These are phyloP conservation scores for Mobula birostris DNA, from an alignment of 2,113 vertebrate species.

Conservation along the genomic window DNA sequence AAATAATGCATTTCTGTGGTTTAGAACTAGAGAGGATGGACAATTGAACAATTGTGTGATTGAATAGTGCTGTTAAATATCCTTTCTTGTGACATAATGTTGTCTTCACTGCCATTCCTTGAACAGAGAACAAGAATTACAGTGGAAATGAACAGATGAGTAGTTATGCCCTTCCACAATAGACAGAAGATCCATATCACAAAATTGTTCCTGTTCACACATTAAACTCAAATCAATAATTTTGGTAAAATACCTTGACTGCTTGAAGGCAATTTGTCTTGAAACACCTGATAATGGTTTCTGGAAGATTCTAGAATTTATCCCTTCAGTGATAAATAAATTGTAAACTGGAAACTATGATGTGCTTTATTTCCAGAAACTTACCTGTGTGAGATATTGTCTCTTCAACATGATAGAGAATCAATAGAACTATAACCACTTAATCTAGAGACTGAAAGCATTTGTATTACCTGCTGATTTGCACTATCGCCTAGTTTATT, in stretches of 20 bases:
- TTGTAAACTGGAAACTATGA: constrained; percentile 14
- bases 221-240: constrained; percentile 32
- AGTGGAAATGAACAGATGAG: background rate
- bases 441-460: constrained; percentile 24
- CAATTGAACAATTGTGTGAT: background rate
- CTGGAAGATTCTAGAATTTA: background rate
- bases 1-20: background rate
- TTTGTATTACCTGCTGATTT: constrained; percentile 1
- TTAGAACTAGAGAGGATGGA: background rate
- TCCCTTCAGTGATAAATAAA: constrained; percentile 21
- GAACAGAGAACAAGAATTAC: background rate
- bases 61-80: background rate
- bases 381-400: background rate
- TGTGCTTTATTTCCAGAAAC: background rate
- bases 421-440: constrained; percentile 22
- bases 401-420: constrained; percentile 21
- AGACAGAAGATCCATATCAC: background rate
- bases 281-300: background rate
- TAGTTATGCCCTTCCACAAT: background rate
- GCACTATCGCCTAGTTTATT: background rate
- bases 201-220: constrained; percentile 17
- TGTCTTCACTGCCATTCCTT: background rate
- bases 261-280: background rate
- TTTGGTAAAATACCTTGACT: background rate
- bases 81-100: background rate